These are phyloP conservation scores for Merops nubicus DNA, from an alignment of 2,113 vertebrate genomes.

Conservation along the genomic window DNA sequence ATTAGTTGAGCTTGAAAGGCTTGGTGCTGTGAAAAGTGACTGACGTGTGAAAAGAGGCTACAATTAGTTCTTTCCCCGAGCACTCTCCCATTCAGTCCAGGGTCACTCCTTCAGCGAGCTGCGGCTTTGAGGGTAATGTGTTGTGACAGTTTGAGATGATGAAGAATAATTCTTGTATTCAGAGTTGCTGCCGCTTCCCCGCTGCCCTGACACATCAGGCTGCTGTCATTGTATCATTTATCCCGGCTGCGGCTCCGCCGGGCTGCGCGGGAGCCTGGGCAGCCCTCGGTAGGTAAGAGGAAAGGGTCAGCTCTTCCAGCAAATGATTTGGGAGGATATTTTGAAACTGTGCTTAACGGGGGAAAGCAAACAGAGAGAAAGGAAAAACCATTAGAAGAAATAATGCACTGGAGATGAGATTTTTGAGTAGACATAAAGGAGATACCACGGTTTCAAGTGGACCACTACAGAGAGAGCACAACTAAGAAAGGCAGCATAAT, in stretches of 20 bases:
- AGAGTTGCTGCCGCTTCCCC: constrained; percentile 74
- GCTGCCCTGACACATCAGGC: constrained; percentile 81
- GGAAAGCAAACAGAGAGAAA: constrained; percentile 73
- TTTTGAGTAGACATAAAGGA: constrained; percentile 69
- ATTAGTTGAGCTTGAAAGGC: constrained; percentile 79
- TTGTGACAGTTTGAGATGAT: constrained; percentile 86
- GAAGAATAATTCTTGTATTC: constrained; percentile 89
- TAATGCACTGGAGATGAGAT: constrained; percentile 67
- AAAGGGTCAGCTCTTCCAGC: constrained; percentile 68
- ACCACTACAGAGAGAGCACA: constrained; percentile 13
- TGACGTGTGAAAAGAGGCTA: constrained; percentile 87
- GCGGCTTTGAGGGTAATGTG: constrained; percentile 84
- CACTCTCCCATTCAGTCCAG: constrained; percentile 79
- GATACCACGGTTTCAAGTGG: constrained; percentile 57
- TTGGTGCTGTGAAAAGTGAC: constrained; percentile 79
- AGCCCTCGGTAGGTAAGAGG: constrained; percentile 71
- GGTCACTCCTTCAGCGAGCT: constrained; percentile 77
- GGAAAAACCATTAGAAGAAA: constrained; percentile 66
- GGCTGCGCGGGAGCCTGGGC: constrained; percentile 72
- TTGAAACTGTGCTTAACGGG: constrained; percentile 79
- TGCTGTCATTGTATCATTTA: constrained; percentile 86
- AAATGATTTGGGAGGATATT: constrained; percentile 79
- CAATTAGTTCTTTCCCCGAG: constrained; percentile 85
- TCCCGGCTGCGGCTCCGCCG: constrained; percentile 70
- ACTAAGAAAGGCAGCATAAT: constrained; percentile 66